Evolutionary conservation across 2,888 invertebrate species (phyloP), one percentile per base, ranked within the genome.

Genomic region (Eumacrocentrus americanus): DNA sequence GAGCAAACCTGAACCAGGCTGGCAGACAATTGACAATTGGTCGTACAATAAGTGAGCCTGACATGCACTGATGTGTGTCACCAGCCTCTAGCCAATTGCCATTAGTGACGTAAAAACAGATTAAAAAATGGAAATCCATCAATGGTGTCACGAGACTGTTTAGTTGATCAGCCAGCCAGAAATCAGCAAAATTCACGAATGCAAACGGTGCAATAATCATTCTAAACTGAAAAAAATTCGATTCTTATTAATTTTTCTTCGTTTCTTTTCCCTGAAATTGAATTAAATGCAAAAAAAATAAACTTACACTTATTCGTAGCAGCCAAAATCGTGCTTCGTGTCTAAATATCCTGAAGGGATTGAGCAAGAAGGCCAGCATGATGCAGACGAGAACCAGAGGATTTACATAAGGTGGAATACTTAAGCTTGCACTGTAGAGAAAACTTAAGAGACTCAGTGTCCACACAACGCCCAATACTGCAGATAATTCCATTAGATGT

Each of bases 141-240:
- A 99, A 88, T 2, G 95, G 92, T 0, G 91, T 91, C 0, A 88
- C 91, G 67, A 99, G 85, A 56, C 97, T 97, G 82, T 97, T 98
- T 75, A 98, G 85, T 81, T 98, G 98, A 84, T 98, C 98, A 3
- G 96, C 98, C 80, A 98, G 88, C 98, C 98, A 98, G 86, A 98
- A 98, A 83, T 98, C 98, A 20, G 98, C 96, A 78, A 98, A 98
- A 42, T 92, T 88, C 6, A 98, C 98, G 69, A 92, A 93, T 76
- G 92, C 90, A 77, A 97, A 95, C 16, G 98, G 98, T 0, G 98
- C 95, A 34, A 91, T 88, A 47, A 95, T 74, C 67, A 96, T 91
- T 57, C 92, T 88, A 65, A 90, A 90, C 93, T 93, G 80, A 54
- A 83, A 82, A 54, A 62, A 55, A 38, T 47, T 38, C 22, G 48